These are phyloP conservation scores for Cyanoderma ruficeps DNA, from an alignment of 2,113 vertebrate species.

Conservation along the genomic window DNA sequence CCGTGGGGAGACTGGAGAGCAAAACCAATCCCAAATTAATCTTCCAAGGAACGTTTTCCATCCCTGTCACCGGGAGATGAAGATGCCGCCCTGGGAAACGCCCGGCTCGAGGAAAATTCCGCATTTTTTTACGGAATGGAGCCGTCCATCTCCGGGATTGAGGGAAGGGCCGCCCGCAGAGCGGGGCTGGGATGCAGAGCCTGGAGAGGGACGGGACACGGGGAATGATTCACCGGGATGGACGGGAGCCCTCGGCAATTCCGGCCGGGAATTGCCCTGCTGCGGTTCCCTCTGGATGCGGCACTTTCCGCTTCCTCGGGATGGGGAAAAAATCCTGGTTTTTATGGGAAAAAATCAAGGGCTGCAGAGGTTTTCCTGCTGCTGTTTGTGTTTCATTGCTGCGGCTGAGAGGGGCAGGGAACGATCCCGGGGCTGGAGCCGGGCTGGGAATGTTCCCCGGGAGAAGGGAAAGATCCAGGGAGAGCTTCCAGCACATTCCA, in stretches of 20 bases:
- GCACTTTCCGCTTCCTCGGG: neutral
- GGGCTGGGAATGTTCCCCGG: neutral
- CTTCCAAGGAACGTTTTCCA: neutral
- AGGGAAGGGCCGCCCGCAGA: neutral
- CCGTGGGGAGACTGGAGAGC: neutral
- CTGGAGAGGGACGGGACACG: neutral
- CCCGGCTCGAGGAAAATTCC: neutral
- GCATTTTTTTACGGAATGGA: accelerated
- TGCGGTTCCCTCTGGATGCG: neutral
- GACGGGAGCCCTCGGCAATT: neutral
- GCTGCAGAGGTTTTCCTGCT: neutral
- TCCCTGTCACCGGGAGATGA: neutral
- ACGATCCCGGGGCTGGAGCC: neutral
- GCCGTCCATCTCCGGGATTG: neutral
- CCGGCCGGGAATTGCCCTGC: accelerated
- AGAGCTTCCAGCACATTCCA: neutral
- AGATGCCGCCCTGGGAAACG: accelerated
- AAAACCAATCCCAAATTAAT: neutral
- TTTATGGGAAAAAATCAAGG: neutral
- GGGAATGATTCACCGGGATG: neutral
- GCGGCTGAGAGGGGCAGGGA: neutral
- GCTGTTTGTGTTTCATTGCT: neutral
- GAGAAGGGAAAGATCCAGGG: neutral
- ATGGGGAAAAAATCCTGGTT: neutral
- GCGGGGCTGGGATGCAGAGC: neutral